phyloP scores from a whole-genome alignment of 2,113 vertebrate species.

The Semnornis frantzii region DNA sequence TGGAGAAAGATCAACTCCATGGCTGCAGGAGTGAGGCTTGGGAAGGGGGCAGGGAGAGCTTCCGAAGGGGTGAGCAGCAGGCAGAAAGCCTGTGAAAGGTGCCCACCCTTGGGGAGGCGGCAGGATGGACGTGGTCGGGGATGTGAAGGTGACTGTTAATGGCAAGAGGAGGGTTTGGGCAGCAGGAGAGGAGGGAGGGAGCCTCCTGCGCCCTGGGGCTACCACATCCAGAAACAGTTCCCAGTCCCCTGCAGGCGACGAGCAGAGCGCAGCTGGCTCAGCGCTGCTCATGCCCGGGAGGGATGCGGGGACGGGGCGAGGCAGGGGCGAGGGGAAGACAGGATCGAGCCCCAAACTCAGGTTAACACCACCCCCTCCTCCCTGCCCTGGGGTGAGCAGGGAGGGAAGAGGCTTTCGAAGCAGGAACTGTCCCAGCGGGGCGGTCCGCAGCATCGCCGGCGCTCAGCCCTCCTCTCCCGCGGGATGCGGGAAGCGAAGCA shows the following conservation, averaged over 20 bases:
- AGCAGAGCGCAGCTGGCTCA: accelerated
- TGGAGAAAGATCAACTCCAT: accelerated
- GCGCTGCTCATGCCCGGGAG: neutral
- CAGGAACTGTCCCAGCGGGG: neutral
- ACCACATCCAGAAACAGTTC: neutral
- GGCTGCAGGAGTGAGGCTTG: neutral
- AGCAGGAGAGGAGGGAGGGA: neutral
- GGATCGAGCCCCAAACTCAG: accelerated
- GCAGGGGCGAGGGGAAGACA: too few species aligned
- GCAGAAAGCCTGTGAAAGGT: neutral
- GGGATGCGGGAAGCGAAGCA: neutral
- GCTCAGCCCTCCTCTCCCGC: neutral
- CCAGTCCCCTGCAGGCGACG: accelerated
- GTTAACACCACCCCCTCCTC: neutral
- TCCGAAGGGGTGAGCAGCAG: neutral
- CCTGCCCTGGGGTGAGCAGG: neutral
- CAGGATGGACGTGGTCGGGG: accelerated
- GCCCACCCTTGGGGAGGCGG: neutral
- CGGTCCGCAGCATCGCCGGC: neutral
- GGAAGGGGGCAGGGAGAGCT: neutral
- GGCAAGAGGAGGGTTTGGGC: neutral
- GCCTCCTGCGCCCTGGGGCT: neutral
- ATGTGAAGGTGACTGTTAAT: neutral
- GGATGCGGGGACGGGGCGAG: too few species aligned
- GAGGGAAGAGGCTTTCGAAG: neutral